Conservation (phyloP, 1,140 invertebrate genomes). For the Lepidurus arcticus region DNA sequence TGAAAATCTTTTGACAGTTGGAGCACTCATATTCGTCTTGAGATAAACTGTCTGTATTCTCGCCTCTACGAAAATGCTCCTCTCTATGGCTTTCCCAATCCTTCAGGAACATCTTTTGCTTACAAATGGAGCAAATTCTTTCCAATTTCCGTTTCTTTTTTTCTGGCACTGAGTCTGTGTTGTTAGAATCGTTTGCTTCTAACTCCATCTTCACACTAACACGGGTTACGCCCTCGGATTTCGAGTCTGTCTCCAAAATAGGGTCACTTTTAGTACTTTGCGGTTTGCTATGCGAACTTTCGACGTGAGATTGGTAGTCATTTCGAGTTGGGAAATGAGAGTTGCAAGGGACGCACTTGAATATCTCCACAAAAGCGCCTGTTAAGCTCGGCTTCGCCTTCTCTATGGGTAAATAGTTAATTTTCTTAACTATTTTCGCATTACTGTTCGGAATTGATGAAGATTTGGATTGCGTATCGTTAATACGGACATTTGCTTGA, state of each 20-base stretch:
- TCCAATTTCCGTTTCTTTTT: neutral
- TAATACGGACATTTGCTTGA: no score
- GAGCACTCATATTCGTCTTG: neutral
- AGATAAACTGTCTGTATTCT: neutral
- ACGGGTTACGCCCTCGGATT: neutral
- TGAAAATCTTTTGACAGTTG: neutral
- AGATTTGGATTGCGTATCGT: no score
- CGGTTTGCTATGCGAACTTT: neutral
- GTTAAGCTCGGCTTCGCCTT: neutral
- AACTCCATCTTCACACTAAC: neutral
- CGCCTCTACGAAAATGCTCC: neutral
- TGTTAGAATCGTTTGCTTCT: neutral
- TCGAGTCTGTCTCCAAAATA: neutral
- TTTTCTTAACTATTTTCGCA: neutral
- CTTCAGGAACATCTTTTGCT: neutral
- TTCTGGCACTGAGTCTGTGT: neutral
- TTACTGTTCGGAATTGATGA: neutral
- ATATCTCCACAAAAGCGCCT: neutral
- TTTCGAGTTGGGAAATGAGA: neutral
- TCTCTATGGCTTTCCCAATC: neutral
- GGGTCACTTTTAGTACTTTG: neutral
- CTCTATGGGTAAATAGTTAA: neutral
- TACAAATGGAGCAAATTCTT: neutral
- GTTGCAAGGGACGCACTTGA: neutral
- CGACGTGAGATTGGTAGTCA: neutral